A percentile compares a stretch with the other conserved stretches of the same genome.
phyloP scores from a whole-genome alignment of 1,140 invertebrate species.

The Holcopasites calliopsidis region DNA sequence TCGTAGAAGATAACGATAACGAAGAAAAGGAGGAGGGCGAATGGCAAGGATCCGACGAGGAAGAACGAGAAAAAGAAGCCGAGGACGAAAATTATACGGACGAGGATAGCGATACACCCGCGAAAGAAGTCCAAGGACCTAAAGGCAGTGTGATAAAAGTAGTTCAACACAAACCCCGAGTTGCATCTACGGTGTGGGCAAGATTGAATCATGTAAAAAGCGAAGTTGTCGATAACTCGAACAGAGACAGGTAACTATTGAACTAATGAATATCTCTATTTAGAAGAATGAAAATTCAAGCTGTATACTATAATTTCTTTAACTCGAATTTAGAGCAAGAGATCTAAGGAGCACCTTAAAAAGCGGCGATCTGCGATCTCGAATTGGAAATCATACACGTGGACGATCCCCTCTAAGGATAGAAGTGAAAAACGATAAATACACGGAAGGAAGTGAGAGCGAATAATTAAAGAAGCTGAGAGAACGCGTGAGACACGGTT shows the following conservation, averaged over 20 bases:
- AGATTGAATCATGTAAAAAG: slow-evolving; percentile 77
- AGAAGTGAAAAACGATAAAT: slow-evolving; percentile 77
- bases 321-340: slow-evolving; percentile 52
- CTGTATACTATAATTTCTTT: slow-evolving; percentile 37
- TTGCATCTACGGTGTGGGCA: slow-evolving; percentile 81
- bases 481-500: neutral
- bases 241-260: slow-evolving; percentile 59
- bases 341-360: slow-evolving; percentile 68
- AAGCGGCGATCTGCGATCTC: slow-evolving; percentile 68
- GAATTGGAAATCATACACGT: slow-evolving; percentile 69
- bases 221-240: slow-evolving; percentile 42
- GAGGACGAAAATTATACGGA: slow-evolving; percentile 60
- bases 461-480: slow-evolving; percentile 51
- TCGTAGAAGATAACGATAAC: slow-evolving; percentile 43
- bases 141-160: slow-evolving; percentile 79
- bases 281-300: neutral
- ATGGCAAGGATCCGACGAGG: slow-evolving; percentile 54
- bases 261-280: neutral
- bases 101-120: slow-evolving; percentile 48
- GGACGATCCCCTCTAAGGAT: slow-evolving; percentile 74
- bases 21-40: slow-evolving; percentile 57
- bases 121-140: slow-evolving; percentile 75
- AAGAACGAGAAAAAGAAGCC: slow-evolving; percentile 55
- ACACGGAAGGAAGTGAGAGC: slow-evolving; percentile 60
- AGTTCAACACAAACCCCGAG: slow-evolving; percentile 73